Evolutionary conservation across 2,888 invertebrate genomes (phyloP).

Genomic region (Barypeithes pellucidus): DNA sequence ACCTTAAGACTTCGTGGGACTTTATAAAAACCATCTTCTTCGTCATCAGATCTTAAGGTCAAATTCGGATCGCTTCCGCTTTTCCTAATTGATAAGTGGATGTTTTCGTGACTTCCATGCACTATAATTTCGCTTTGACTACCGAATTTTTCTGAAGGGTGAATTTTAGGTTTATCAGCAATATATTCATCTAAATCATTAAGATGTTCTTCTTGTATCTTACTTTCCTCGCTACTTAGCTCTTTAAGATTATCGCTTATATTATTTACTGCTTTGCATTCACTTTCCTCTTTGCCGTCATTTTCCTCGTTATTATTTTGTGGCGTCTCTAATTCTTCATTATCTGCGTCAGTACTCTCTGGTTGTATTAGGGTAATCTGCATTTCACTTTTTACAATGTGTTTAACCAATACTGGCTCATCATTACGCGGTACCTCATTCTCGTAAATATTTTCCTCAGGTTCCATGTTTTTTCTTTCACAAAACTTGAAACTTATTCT

Average conservation of each 20-base stretch:
- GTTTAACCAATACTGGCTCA: slow-evolving; percentile 52
- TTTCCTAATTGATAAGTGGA: slow-evolving; percentile 60
- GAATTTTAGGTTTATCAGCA: slow-evolving; percentile 38
- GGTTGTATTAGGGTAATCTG: slow-evolving; percentile 62
- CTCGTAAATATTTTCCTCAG: slow-evolving; percentile 58
- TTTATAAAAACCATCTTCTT: slow-evolving; percentile 66
- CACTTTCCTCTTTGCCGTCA: slow-evolving; percentile 12
- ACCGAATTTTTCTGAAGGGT: slow-evolving; percentile 55
- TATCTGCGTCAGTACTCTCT: slow-evolving; percentile 39
- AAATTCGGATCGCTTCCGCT: slow-evolving; percentile 68
- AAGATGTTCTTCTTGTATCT: neutral
- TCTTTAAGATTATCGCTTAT: slow-evolving; percentile 24
- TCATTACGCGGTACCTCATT: slow-evolving; percentile 50
- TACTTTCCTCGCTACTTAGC: neutral
- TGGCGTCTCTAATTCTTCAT: neutral
- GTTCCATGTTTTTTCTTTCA: slow-evolving; percentile 56
- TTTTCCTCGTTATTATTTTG: slow-evolving; percentile 17
- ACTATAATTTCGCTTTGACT: slow-evolving; percentile 58
- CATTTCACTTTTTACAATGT: slow-evolving; percentile 61
- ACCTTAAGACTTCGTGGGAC: slow-evolving; percentile 65
- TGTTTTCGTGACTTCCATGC: slow-evolving; percentile 53
- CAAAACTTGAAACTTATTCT: slow-evolving; percentile 69
- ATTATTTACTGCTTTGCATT: too few relatives aligned
- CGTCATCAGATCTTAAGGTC: slow-evolving; percentile 53
- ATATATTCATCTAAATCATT: neutral